These are phyloP conservation scores for Anorthoa munda DNA, from an alignment of 2,888 invertebrate genomes.

Conservation along the genomic window DNA sequence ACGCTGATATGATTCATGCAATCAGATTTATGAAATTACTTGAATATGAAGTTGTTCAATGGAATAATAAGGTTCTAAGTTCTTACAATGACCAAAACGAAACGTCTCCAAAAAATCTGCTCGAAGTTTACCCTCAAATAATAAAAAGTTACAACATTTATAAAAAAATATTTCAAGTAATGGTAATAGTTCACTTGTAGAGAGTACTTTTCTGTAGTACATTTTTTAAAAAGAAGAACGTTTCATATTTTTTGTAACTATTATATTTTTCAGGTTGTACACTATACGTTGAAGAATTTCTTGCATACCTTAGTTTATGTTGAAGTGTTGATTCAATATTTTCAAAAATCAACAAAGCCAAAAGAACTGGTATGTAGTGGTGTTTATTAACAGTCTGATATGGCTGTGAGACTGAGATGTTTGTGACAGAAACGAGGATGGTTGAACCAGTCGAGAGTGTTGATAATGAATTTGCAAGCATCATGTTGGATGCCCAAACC, in stretches of 20 bases:
- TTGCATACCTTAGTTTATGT: conserved; percentile 21
- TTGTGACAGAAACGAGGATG: too few relatives aligned
- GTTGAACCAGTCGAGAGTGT: too few relatives aligned
- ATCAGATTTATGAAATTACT: conserved; percentile 18
- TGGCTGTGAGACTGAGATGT: neutral
- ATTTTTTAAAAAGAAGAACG: neutral
- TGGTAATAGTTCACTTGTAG: neutral
- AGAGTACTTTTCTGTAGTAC: neutral
- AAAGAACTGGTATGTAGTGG: conserved; percentile 9
- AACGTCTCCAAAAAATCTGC: neutral
- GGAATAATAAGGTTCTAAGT: conserved; percentile 14
- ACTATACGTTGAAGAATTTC: conserved; percentile 19
- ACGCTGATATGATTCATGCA: conserved; percentile 17
- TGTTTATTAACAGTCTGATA: neutral
- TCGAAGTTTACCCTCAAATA: conserved; percentile 14
- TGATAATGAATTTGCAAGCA: too few relatives aligned
- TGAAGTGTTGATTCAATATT: conserved; percentile 16
- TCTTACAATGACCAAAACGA: neutral
- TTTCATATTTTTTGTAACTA: neutral
- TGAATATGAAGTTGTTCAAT: neutral
- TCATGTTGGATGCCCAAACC: too few relatives aligned
- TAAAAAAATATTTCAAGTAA: conserved; percentile 14
- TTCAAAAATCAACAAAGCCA: neutral
- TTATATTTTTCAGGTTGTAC: conserved; percentile 6
- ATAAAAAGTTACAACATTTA: conserved; percentile 17